Evolutionary conservation across 2,797 vertebrate species (phyloP), one percentile per base, ranked within the genome.

Genomic region (Naso thynnoides): DNA sequence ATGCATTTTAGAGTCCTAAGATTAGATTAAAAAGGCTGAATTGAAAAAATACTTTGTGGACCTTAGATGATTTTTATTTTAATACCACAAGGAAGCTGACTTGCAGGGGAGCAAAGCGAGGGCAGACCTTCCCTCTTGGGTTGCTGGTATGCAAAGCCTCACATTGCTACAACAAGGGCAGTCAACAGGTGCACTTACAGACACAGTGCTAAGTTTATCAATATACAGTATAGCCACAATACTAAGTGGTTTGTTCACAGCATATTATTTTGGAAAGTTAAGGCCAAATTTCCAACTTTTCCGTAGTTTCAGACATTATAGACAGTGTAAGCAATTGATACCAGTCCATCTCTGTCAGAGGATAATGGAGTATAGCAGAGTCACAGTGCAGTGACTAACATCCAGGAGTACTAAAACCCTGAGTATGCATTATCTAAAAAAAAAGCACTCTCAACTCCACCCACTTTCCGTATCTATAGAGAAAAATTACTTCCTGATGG

Each of bases 281-380:
- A 56, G n/a, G 54, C 47, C 31, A 21, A 54, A 7, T 7, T 13
- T 59, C 9, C 44, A 66, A 44, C 16, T 50, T 45, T 67, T 65
- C 52, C 66, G 21, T 29, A 27, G 23, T 16, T 67, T 23, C 33
- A 58, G 24, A 75, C 39, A 44, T 24, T 47, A 16, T 2, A 1
- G 41, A 31, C 49, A 26, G 39, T 54, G 9, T 23, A 55, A 21
- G 29, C 27, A 36, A 59, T 53, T 44, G 42, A 56, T 57, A 72
- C 24, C 63, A 58, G 41, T 18, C 38, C 50, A 64, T 7, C 3
- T 73, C 63, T 61, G n/a, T 67, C 14, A 24, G 39, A 58, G 50
- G 55, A 78, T 75, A 80, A 77, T 53, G 11, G 62, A 57, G 53
- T 27, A 48, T n/a, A 73, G 26, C 29, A 39, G 38, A 76, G 66